phyloP scores from a whole-genome alignment of 2,113 vertebrate genomes.

The Microtus ochrogaster region DNA sequence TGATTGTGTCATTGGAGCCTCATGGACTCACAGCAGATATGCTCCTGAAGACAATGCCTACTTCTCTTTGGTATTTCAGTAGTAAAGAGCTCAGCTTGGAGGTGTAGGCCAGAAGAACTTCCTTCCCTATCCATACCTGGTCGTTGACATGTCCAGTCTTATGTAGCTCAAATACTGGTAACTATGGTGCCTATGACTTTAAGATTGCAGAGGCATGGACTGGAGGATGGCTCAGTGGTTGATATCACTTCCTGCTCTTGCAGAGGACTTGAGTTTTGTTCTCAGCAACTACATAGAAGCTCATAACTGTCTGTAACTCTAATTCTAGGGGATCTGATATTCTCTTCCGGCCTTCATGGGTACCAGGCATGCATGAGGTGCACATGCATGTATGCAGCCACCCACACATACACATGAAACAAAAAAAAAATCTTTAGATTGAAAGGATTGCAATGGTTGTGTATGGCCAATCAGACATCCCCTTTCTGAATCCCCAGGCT shows the following conservation, averaged over 20 bases:
- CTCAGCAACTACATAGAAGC: not conserved
- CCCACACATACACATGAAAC: not conserved
- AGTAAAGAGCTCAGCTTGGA: not conserved
- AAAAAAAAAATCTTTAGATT: not conserved
- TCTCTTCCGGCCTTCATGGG: not conserved
- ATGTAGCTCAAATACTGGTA: not conserved
- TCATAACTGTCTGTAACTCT: not conserved
- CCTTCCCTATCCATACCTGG: not conserved
- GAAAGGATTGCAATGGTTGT: not conserved
- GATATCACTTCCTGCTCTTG: not conserved
- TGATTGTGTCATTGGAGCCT: not conserved
- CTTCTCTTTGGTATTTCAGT: not conserved
- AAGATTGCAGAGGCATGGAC: not conserved
- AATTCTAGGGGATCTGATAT: not conserved
- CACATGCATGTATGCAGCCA: no score
- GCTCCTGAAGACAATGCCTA: not conserved
- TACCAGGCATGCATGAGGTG: not conserved
- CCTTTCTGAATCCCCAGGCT: not conserved
- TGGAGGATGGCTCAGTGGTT: not conserved
- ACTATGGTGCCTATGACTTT: not conserved
- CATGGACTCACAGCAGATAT: not conserved
- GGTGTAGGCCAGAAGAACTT: not conserved
- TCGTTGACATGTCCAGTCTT: no score
- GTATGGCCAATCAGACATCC: not conserved
- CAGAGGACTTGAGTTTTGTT: not conserved